Evolutionary conservation across 2,797 vertebrate species (phyloP).

Genomic region (Bradypodion ventrale): DNA sequence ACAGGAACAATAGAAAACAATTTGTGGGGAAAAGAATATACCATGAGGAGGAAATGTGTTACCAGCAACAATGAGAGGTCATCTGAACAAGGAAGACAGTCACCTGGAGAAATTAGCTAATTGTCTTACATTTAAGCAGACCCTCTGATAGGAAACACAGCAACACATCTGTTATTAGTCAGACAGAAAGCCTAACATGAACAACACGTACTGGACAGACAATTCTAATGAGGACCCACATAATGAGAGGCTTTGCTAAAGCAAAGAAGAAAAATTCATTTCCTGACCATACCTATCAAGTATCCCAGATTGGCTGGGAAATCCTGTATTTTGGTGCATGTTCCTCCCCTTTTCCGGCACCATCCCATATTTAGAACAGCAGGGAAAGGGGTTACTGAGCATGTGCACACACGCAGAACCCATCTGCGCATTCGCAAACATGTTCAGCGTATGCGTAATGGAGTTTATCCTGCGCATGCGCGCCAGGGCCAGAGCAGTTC

Average conservation of each 20-base stretch:
- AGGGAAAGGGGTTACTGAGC: too few relatives aligned
- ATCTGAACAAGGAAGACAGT: background rate
- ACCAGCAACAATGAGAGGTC: background rate
- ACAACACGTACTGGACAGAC: background rate
- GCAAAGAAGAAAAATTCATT: background rate
- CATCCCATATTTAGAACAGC: too few relatives aligned
- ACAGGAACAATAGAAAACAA: background rate
- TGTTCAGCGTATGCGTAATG: too few relatives aligned
- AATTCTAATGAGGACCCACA: background rate
- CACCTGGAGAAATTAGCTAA: background rate
- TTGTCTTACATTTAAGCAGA: background rate
- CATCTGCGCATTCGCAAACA: too few relatives aligned
- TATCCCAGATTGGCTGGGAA: too few relatives aligned
- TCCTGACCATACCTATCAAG: too few relatives aligned
- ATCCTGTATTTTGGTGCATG: too few relatives aligned
- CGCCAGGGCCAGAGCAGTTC: too few relatives aligned
- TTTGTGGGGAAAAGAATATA: background rate
- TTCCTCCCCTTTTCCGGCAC: too few relatives aligned
- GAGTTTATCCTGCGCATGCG: too few relatives aligned
- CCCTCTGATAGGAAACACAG: background rate
- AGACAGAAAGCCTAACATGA: background rate
- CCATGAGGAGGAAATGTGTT: background rate
- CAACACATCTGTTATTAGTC: background rate
- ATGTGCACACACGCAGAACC: too few relatives aligned
- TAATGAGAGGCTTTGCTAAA: background rate